Base-by-base conservation (phyloP, 2,113 vertebrate species). In the Oreochromis niloticus region DNA sequence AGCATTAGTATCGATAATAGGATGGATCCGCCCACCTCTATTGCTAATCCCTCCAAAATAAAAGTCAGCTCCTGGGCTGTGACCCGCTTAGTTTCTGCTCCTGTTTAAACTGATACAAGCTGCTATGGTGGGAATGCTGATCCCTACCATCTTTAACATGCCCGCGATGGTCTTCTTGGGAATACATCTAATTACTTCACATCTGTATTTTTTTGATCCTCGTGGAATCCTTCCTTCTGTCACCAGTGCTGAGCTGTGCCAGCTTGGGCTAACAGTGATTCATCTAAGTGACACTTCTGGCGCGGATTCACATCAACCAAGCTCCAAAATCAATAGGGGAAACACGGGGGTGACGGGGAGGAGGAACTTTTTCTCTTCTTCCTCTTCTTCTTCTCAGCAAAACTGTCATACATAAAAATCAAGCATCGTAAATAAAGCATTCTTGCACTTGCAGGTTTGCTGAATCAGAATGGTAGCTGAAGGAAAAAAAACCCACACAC, bases 201-300 rank as follows among this genome's bases (percentile, higher is more conserved):
- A 98, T 98, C 98, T 99, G 98, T 98, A 98, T 99, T 99, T 98
- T 98, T 98, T 98, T 97, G 97, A 98, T 98, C 98, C 97, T 92
- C 32, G 89, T 85, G 97, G 97, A 98, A 98, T 98, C 97, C 96
- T 97, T 81, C 98, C 97, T 98, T 98, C 98, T 99, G 97, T 97
- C 97, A 97, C 96, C 96, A 93, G 96, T 94, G 95, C 96, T 92
- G 95, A 97, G 97, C 96, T 95, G 96, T 97, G 96, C 96, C 97
- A 96, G 97, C 97, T 96, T 97, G 96, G 97, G 96, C 97, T 97
- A 97, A 98, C 95, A 97, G 97, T 96, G 97, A 98, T 98, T 97
- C 96, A 97, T 98, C 97, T 98, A 96, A 95, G 95, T 97, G 97
- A 96, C 97, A 97, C 96, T 97, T 96, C 97, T 98, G 98, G 97